Evolutionary conservation across 2,888 invertebrate species (phyloP).

Genomic region (Platycheirus albimanus): DNA sequence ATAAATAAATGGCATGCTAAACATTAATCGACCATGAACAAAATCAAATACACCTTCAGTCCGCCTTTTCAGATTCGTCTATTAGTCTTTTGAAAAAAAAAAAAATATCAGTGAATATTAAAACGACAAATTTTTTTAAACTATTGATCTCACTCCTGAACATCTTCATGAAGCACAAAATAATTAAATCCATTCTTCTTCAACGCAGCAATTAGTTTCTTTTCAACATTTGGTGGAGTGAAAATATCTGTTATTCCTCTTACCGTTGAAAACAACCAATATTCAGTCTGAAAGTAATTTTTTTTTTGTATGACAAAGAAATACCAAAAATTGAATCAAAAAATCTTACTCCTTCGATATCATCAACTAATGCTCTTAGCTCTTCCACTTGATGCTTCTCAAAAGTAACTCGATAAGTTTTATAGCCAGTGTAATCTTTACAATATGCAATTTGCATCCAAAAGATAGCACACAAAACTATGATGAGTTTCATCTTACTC

Average conservation of each 20-base stretch:
- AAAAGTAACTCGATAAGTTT: slow-evolving; percentile 20
- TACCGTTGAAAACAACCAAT: slow-evolving; percentile 17
- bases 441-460: background rate
- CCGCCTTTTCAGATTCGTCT: background rate
- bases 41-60: too few species aligned
- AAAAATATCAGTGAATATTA: too few species aligned
- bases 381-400: background rate
- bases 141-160: background rate
- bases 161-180: background rate
- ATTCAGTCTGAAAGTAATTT: background rate
- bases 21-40: too few species aligned
- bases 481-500: slow-evolving; percentile 8
- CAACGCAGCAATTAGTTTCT: background rate
- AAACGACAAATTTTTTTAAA: too few species aligned
- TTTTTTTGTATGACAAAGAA: background rate
- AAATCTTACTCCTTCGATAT: slow-evolving; percentile 7
- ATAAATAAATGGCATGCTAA: too few species aligned
- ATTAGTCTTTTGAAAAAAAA: background rate
- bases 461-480: background rate
- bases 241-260: slow-evolving; percentile 16
- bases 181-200: background rate
- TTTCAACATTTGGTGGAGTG: slow-evolving; percentile 3
- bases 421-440: slow-evolving; percentile 17
- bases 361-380: background rate
- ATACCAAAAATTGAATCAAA: background rate